Evolutionary conservation across 1,140 invertebrate species (phyloP).

Genomic region (Dendrolimus punctatus): DNA sequence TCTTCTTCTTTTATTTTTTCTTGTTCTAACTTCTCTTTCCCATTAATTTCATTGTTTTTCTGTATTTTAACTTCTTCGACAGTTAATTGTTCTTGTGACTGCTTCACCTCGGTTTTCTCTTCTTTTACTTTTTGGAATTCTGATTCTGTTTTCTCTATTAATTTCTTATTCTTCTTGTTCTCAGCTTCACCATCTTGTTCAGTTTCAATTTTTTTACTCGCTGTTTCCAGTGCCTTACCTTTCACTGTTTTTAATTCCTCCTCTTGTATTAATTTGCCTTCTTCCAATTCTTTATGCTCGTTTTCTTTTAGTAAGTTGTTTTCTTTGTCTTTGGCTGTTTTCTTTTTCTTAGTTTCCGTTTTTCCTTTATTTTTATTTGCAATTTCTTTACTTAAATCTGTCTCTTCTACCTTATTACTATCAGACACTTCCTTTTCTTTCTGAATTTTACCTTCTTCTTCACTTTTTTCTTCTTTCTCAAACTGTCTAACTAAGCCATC

Average conservation of each 20-base stretch:
- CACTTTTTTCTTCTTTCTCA: conserved; percentile 17
- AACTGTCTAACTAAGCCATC: conserved; percentile 20
- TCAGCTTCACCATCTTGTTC: too few relatives aligned
- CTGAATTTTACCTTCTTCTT: conserved; percentile 11
- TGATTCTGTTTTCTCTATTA: conserved; percentile 12
- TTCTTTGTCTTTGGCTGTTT: neutral
- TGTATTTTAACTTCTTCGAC: conserved; percentile 18
- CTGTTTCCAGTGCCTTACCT: conserved; percentile 4
- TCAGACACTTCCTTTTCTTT: conserved; percentile 19
- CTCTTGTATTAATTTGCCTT: too few relatives aligned
- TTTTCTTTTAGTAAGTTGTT: too few relatives aligned
- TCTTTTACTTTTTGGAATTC: neutral
- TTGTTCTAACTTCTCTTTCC: conserved; percentile 21
- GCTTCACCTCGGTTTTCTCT: too few relatives aligned
- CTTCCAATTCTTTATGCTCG: too few relatives aligned
- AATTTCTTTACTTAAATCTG: neutral
- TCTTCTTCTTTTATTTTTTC: conserved; percentile 9
- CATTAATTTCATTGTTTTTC: too few relatives aligned
- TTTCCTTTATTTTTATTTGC: neutral
- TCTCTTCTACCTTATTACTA: conserved; percentile 19
- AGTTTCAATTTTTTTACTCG: conserved; percentile 18
- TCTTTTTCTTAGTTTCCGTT: neutral
- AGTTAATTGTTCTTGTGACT: conserved; percentile 6
- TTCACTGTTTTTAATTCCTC: neutral
- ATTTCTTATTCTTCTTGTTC: neutral